Percentiles rank a stretch among this genome's conserved stretches.
phyloP scores from a whole-genome alignment of 2,888 invertebrate species.

The Drosophila kuntzei region DNA sequence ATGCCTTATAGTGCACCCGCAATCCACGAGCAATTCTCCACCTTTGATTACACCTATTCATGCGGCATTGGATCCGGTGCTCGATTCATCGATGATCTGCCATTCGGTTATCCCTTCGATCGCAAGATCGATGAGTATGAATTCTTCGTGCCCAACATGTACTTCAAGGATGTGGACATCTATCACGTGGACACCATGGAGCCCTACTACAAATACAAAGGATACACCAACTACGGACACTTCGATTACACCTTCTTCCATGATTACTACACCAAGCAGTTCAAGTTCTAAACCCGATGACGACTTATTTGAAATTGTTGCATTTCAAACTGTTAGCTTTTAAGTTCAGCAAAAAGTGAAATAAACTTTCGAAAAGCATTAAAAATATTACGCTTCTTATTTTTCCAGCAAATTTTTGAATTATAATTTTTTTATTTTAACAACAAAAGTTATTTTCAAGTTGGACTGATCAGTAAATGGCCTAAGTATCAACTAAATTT shows the following conservation, averaged over 20 bases:
- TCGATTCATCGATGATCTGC: constrained; percentile 87
- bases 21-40: constrained; percentile 82
- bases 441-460: no score
- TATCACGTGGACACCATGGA: constrained; percentile 87
- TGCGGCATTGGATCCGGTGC: constrained; percentile 87
- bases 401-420: neutral
- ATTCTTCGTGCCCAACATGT: constrained; percentile 90
- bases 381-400: constrained; percentile 1
- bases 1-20: constrained; percentile 85
- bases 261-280: constrained; percentile 74
- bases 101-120: constrained; percentile 91
- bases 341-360: constrained; percentile 61
- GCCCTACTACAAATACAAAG: constrained; percentile 67
- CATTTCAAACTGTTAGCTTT: constrained; percentile 31
- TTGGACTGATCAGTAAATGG: no score
- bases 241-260: constrained; percentile 78
- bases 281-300: constrained; percentile 56
- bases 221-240: constrained; percentile 73
- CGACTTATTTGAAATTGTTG: constrained; percentile 23
- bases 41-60: constrained; percentile 86
- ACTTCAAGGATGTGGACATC: constrained; percentile 88
- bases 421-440: no score
- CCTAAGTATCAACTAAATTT: no score
- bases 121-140: constrained; percentile 87
- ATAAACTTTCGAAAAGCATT: constrained; percentile 64